A percentile compares a stretch with the other conserved stretches of the same genome.
Evolutionary conservation across 2,113 vertebrate species (phyloP).

Genomic region (Toxotes chatareus): DNA sequence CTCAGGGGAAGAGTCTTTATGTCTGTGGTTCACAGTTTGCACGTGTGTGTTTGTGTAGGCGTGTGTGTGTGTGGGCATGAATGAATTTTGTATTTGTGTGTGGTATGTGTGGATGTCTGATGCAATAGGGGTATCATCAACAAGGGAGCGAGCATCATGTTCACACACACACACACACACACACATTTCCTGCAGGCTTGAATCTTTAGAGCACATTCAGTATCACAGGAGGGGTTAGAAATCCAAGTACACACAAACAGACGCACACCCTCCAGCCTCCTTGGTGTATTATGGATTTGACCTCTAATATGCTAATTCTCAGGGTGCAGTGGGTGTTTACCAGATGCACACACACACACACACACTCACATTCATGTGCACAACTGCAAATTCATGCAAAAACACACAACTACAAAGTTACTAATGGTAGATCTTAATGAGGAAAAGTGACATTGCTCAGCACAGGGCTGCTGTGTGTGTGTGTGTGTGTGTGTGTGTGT

Average conservation of each 20-base stretch:
- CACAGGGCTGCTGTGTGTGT: conserved; percentile 10
- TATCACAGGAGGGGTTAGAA: conserved; percentile 31
- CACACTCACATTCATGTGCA: background rate
- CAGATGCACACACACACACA: conserved; percentile 21
- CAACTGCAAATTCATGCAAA: conserved; percentile 22
- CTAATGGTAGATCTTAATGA: conserved; percentile 29
- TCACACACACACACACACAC: conserved; percentile 4
- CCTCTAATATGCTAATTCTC: conserved; percentile 71
- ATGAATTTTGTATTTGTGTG: conserved; percentile 11
- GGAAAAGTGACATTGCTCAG: conserved; percentile 25
- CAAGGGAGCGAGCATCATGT: conserved; percentile 17
- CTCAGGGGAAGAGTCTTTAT: conserved; percentile 24
- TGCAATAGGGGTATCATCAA: conserved; percentile 53
- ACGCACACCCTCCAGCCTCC: conserved; percentile 40
- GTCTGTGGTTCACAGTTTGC: conserved; percentile 24
- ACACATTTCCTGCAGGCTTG: conserved; percentile 39
- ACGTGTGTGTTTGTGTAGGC: conserved; percentile 5
- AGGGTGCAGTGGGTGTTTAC: conserved; percentile 43
- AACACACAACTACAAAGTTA: conserved; percentile 15
- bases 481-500: background rate
- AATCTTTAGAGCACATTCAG: conserved; percentile 46
- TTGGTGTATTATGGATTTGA: conserved; percentile 64
- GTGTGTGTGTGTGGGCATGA: conserved; percentile 4
- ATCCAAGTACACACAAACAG: conserved; percentile 1
- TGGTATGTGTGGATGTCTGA: conserved; percentile 38